Evolutionary conservation across 1,140 invertebrate species (phyloP), one percentile per base, ranked within the genome.

Genomic region (Akabosia matsudoensis): DNA sequence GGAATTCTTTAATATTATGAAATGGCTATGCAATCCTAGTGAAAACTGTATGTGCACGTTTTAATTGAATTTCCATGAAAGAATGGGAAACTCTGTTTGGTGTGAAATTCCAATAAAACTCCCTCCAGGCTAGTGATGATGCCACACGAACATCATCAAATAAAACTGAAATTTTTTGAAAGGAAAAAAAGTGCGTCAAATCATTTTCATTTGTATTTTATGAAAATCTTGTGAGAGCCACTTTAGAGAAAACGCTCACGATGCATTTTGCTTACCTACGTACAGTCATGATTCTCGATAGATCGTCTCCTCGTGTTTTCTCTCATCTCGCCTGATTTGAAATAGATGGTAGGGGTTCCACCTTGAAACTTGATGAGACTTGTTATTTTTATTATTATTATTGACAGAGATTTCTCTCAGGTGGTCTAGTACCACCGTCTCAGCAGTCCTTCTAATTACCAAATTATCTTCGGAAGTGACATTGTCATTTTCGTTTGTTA

Each of bases 391-490:
- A n/a, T n/a, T n/a, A n/a, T n/a, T n/a, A 45, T 45, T 45, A 45
- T 45, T 45, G 18, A 45, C 7, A 45, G 18, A 18, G 18, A 18
- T 10, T 45, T 7, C 26, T 30, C 61, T 67, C 61, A 67, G 61
- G 61, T 67, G 61, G 61, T 67, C 61, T n/a, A 4, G 13, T 67
- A 67, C 31, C 24, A 67, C 28, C 7, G n/a, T n/a, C 61, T 30
- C 61, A 67, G 61, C 24, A 67, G 61, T 16, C 10, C 10, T 67
- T 30, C 61, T 67, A 67, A 67, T 67, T 67, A 67, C 61, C 61
- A 67, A 67, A 67, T 67, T 67, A 67, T 67, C 61, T 67, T 67
- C 61, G 61, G 61, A 67, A 67, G 61, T 67, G 61, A 67, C 61
- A 67, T 16, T 67, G 61, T 67, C 61, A 67, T 16, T 67, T 67